These are phyloP conservation scores for Leistus spinibarbis DNA, from an alignment of 2,888 invertebrate species.

Conservation along the genomic window DNA sequence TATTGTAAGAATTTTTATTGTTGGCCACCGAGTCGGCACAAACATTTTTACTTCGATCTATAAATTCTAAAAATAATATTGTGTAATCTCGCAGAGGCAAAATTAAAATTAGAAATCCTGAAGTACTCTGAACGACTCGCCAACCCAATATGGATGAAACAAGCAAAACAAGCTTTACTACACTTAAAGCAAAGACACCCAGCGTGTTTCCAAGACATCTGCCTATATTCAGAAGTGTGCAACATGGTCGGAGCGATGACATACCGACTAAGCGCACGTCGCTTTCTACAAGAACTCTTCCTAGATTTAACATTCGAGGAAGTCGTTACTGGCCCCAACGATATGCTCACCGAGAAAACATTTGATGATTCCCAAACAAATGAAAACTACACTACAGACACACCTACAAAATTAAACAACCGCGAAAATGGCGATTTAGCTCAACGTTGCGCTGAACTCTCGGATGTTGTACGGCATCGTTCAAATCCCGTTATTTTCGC, in stretches of 20 bases:
- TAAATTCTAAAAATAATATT: neutral
- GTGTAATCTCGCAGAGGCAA: slow-evolving; percentile 48
- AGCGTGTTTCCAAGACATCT: slow-evolving; percentile 79
- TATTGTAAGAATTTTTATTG: too few species aligned
- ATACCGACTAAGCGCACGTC: slow-evolving; percentile 80
- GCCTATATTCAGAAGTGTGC: slow-evolving; percentile 92
- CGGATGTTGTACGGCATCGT: slow-evolving; percentile 34
- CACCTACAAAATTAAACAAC: slow-evolving; percentile 21
- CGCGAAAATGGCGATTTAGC: slow-evolving; percentile 39
- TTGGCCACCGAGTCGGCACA: too few species aligned
- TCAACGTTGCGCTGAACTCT: slow-evolving; percentile 44
- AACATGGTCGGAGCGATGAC: slow-evolving; percentile 77
- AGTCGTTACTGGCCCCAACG: slow-evolving; percentile 61
- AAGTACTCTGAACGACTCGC: slow-evolving; percentile 75
- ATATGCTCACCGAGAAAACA: slow-evolving; percentile 53
- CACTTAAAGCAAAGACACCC: slow-evolving; percentile 76
- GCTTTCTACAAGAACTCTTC: slow-evolving; percentile 93
- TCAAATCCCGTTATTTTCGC: slow-evolving; percentile 22
- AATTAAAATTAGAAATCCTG: slow-evolving; percentile 63
- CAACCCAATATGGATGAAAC: slow-evolving; percentile 79
- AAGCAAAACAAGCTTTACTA: slow-evolving; percentile 81
- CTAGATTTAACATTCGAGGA: slow-evolving; percentile 79
- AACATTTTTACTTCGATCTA: too few species aligned
- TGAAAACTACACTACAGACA: neutral
- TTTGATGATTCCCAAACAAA: slow-evolving; percentile 9